phyloP scores from a whole-genome alignment of 2,797 vertebrate species.

The Microctenopoma lineatum region DNA sequence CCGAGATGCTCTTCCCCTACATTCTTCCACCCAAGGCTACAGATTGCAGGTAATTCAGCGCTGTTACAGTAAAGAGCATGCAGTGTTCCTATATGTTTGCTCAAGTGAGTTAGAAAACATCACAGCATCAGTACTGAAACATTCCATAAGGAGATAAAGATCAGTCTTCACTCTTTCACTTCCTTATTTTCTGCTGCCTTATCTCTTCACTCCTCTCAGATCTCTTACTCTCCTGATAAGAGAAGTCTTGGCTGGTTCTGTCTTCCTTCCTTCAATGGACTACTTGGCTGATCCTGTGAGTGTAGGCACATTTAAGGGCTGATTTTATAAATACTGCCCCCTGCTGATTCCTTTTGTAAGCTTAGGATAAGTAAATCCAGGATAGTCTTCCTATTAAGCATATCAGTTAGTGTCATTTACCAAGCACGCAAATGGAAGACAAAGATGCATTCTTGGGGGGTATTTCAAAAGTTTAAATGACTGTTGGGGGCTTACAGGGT shows the following conservation, averaged over 20 bases:
- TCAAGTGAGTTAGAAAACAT: background rate
- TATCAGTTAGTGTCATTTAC: conserved; percentile 10
- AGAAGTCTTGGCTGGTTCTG: conserved; percentile 96
- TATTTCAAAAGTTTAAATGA: background rate
- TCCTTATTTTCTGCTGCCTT: conserved; percentile 52
- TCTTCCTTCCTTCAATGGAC: conserved; percentile 98
- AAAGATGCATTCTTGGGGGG: background rate
- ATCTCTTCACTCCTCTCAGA: conserved; percentile 76
- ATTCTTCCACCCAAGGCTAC: conserved; percentile 94
- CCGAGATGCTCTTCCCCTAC: conserved; percentile 94
- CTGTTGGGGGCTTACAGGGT: conserved; percentile 7
- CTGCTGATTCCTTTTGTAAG: conserved; percentile 1
- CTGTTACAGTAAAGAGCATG: background rate
- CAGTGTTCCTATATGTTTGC: background rate
- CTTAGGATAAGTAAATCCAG: background rate
- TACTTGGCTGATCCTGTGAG: conserved; percentile 98
- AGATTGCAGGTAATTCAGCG: conserved; percentile 90
- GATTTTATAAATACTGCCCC: conserved; percentile 5
- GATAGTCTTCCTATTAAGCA: background rate
- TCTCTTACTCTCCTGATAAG: conserved; percentile 93
- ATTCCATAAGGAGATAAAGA: background rate
- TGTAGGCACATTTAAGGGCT: conserved; percentile 53
- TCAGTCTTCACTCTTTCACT: conserved; percentile 43
- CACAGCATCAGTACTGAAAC: conserved; percentile 9
- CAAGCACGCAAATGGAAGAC: background rate